Evolutionary conservation across 2,113 vertebrate species (phyloP).

Genomic region (Ellobius talpinus): DNA sequence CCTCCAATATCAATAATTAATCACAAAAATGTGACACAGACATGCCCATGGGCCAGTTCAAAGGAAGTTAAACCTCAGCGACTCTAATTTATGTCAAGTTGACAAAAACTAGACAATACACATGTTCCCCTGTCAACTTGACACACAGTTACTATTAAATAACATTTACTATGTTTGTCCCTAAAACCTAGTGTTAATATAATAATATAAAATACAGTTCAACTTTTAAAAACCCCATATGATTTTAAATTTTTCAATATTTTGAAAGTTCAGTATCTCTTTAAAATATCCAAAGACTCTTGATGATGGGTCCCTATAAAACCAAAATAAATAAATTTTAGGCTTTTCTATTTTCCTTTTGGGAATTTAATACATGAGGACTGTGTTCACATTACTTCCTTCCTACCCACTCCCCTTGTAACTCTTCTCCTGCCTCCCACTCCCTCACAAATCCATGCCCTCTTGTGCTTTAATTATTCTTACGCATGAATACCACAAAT

Average conservation of each 20-base stretch:
- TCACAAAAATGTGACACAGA: too few species aligned
- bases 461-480: not conserved
- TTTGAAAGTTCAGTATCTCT: not conserved
- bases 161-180: not conserved
- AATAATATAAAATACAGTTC: too few species aligned
- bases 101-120: too few species aligned
- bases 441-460: not conserved
- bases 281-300: not conserved
- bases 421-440: not conserved
- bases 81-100: too few species aligned
- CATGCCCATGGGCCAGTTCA: too few species aligned
- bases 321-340: not conserved
- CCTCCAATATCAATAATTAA: too few species aligned
- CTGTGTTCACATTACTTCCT: not conserved
- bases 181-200: not conserved
- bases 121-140: too few species aligned
- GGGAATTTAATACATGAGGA: not conserved
- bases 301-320: not conserved
- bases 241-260: not conserved
- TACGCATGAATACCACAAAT: not conserved
- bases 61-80: too few species aligned
- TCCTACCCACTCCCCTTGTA: not conserved
- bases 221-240: not conserved
- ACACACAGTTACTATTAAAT: not conserved
- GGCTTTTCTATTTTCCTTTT: not conserved